phyloP scores from a whole-genome alignment of 2,113 vertebrate species.

The Onychostoma macrolepis region DNA sequence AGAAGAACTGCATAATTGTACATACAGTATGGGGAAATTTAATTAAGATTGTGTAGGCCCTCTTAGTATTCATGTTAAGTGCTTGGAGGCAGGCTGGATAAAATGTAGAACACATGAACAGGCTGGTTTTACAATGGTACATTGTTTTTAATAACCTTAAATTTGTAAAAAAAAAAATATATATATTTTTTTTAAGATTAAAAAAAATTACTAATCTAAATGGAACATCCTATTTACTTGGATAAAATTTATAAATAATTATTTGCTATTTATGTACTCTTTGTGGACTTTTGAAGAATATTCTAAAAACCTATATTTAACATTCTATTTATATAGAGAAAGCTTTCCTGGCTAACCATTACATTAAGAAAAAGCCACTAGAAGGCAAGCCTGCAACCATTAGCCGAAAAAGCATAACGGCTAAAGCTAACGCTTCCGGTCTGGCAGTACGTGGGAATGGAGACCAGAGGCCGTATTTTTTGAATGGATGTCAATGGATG shows the following conservation, averaged over 20 bases:
- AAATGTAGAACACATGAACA: constrained; percentile 27
- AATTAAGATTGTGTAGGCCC: constrained; percentile 33
- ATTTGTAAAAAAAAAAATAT: too few species aligned
- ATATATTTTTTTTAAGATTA: too few species aligned
- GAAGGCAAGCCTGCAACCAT: too few species aligned
- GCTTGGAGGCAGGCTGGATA: constrained; percentile 41
- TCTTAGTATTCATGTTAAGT: constrained; percentile 23
- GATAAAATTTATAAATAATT: background rate
- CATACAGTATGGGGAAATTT: constrained; percentile 36
- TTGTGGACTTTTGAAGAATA: background rate
- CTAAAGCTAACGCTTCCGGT: too few species aligned
- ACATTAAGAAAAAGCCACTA: too few species aligned
- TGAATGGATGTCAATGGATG: too few species aligned
- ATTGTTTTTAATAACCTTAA: background rate
- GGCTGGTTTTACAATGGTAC: background rate
- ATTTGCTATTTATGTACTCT: background rate
- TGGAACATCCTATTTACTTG: background rate
- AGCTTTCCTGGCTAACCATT: too few species aligned
- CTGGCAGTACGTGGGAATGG: too few species aligned
- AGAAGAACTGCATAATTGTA: constrained; percentile 46
- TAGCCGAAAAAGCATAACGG: too few species aligned
- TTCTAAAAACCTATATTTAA: background rate
- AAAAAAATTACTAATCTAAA: background rate
- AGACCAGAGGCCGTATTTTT: too few species aligned
- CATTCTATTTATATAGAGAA: too few species aligned